Base-by-base conservation (phyloP, 2,113 vertebrate genomes). In the Mellivora capensis region DNA sequence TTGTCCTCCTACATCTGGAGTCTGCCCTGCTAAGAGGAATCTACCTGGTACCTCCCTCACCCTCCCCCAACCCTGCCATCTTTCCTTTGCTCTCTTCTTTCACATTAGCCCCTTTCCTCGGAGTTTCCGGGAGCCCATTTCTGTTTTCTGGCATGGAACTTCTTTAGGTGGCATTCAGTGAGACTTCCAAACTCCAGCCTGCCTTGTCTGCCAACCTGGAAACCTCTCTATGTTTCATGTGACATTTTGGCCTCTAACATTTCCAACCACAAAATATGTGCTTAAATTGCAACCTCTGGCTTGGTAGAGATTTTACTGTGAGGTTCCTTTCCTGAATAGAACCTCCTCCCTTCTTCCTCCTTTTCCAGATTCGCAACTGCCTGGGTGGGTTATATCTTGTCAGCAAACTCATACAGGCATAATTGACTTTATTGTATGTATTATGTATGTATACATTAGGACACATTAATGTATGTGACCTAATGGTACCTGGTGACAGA, bases 181-280 rank as follows among this genome's bases (percentile, higher is more conserved):
- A 86, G 61, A 69, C 44, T 83, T 74, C 42, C 85, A 83, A 82
- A 91, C 39, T 61, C 25, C 79, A 91, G 23, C 18, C 92, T 49
- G 14, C 64, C 14, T 25, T 9, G 47, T 64, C 80, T 83, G 87
- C 92, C 93, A 91, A 74, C 64, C 87, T 76, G 86, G 37, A 88
- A 90, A 71, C 20, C 6, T 64, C 12, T 90, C 77, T 47, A 2
- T 44, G 57, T 49, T 93, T 90, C 42, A 4, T 76, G 86, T n/a
- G 82, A 42, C 91, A 77, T 72, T 64, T 77, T 44, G 71, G 89
- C 64, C 69, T 93, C 69, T 94, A 49, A 62, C 37, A 61, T 62
- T 96, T 81, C 87, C 77, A 14, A 86, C 91, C 94, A 62, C 87
- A 86, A 93, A 94, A 18, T 52, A 81, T 39, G 74, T 42, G 27